Evolutionary conservation across 2,797 vertebrate genomes (phyloP), one percentile per base, ranked within the genome.

Genomic region (Tinamus major): DNA sequence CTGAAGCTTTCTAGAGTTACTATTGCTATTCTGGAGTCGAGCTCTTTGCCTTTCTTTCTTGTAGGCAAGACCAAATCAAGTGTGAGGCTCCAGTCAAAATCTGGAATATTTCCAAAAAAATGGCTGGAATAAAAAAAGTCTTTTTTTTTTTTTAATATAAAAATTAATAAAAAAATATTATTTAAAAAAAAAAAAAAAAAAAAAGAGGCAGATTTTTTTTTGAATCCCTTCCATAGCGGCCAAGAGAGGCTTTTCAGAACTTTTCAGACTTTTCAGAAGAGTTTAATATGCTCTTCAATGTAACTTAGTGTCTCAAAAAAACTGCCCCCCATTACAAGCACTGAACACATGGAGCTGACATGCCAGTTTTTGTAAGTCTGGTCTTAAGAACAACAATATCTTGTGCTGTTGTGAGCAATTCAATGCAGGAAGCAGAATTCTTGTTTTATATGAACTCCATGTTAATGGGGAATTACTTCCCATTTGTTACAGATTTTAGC

Each of bases 401-500:
- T 91, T 93, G 21, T 87, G 85, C 80, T 91, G 75, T 77, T 92
- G 42, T 26, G 68, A 33, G 58, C 76, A 91, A 91, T 94, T 91
- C 91, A 80, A 27, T 63, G 93, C 83, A 93, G 75, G 92, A 92
- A 91, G 89, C 68, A 91, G 83, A 88, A 92, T 56, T 68, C 80
- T 88, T 89, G 80, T 87, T 96, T 94, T 94, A 92, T 89, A 77
- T 78, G 72, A 92, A 90, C 90, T 91, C 51, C 39, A 71, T 61
- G 62, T 62, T 96, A 95, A 92, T 83, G 78, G 71, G 82, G 87
- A 93, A 94, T 94, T 94, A 82, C 78, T 92, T 95, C 83, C 80
- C 93, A 91, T 96, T 85, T 95, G 87, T 71, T 92, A 82, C 71
- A 90, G 85, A 92, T 95, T 90, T 95, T 85, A 91, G 89, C 69